These are phyloP conservation scores for Tachysurus fulvidraco DNA, from an alignment of 2,113 vertebrate species.

Conservation along the genomic window DNA sequence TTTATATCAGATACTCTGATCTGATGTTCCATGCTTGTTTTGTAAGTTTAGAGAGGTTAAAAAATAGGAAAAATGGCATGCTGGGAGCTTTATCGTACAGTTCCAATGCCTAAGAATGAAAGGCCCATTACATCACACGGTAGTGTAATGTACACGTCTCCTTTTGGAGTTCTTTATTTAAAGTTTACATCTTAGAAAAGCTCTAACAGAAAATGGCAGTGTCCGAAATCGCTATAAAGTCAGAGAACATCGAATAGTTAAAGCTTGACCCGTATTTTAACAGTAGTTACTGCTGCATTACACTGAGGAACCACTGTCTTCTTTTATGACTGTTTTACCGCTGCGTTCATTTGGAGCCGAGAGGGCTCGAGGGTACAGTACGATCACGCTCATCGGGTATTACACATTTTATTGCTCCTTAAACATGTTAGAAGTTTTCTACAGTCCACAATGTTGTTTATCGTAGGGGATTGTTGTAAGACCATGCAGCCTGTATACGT, in stretches of 20 bases:
- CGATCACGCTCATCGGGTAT: conserved; percentile 6
- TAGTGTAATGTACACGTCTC: conserved; percentile 5
- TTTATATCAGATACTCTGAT: conserved; percentile 29
- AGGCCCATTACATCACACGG: conserved; percentile 28
- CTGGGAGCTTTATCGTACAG: conserved; percentile 11
- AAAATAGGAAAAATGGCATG: not conserved
- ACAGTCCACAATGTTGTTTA: not conserved
- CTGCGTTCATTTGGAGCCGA: not conserved
- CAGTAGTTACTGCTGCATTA: conserved; percentile 31
- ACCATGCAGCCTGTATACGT: not conserved
- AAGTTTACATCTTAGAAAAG: not conserved
- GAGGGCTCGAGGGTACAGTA: conserved; percentile 17
- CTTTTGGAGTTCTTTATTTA: conserved; percentile 12
- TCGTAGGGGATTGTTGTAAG: not conserved
- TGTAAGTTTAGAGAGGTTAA: conserved; percentile 42
- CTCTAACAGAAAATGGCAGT: not conserved
- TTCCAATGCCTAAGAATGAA: conserved; percentile 34
- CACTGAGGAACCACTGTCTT: conserved; percentile 8
- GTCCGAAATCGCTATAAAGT: conserved; percentile 8
- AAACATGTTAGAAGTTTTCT: not conserved
- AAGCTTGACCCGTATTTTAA: conserved; percentile 12
- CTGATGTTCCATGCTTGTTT: conserved; percentile 32
- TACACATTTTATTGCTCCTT: conserved; percentile 20
- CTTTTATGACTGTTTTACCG: conserved; percentile 33
- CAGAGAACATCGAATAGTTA: not conserved